Percentiles rank a stretch among this genome's conserved stretches.
phyloP scores from a whole-genome alignment of 2,888 invertebrate species.

The Lomographa bimaculata region DNA sequence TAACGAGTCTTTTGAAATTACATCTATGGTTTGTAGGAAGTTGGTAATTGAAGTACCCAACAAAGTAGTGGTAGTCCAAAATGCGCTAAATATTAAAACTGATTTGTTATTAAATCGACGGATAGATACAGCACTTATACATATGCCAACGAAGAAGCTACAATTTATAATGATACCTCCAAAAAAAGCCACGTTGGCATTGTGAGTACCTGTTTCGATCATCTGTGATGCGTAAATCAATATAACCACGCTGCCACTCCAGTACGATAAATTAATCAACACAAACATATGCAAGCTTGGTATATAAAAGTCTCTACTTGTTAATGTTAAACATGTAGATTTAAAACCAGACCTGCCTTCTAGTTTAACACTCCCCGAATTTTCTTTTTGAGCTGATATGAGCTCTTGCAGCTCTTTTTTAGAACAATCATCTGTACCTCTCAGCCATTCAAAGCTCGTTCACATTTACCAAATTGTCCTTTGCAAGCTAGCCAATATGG shows the following conservation, averaged over 20 bases:
- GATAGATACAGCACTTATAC: slow-evolving; percentile 15
- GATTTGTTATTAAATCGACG: slow-evolving; percentile 13
- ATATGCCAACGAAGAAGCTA: slow-evolving; percentile 16
- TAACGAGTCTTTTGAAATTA: slow-evolving; percentile 5
- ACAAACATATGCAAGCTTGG: slow-evolving; percentile 3
- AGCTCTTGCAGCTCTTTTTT: slow-evolving; percentile 27
- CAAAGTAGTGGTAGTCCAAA: too few relatives aligned
- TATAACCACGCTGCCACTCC: slow-evolving; percentile 7
- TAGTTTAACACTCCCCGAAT: too few relatives aligned
- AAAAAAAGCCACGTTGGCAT: slow-evolving; percentile 22
- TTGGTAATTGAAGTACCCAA: too few relatives aligned
- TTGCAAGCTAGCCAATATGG: slow-evolving; percentile 37
- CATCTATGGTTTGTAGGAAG: slow-evolving; percentile 1
- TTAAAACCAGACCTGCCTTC: too few relatives aligned
- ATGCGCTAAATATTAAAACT: slow-evolving; percentile 1
- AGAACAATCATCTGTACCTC: slow-evolving; percentile 24
- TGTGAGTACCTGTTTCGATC: slow-evolving; percentile 23
- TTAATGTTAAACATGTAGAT: too few relatives aligned
- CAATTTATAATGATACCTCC: slow-evolving; percentile 18
- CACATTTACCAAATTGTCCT: slow-evolving; percentile 28
- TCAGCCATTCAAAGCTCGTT: slow-evolving; percentile 25
- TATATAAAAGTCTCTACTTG: slow-evolving; percentile 5
- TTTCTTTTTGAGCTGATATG: too few relatives aligned
- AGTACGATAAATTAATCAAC: background rate
- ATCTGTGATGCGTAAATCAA: slow-evolving; percentile 30